These are phyloP conservation scores for Naja naja DNA, from an alignment of 2,113 vertebrate genomes.

Conservation along the genomic window DNA sequence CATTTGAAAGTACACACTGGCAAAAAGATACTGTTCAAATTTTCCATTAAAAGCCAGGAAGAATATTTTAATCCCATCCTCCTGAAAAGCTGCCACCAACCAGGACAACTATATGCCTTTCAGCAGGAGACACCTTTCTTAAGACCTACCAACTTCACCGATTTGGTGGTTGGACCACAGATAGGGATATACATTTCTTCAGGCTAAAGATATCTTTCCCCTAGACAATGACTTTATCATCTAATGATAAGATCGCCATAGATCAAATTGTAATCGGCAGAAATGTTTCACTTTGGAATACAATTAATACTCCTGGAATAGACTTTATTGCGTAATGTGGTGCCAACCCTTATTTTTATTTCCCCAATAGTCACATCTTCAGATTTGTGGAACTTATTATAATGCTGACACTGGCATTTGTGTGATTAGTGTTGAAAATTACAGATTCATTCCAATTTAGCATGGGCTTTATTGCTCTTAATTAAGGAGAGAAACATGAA, in stretches of 20 bases:
- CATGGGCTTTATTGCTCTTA: conserved; percentile 68
- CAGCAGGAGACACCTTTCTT: neutral
- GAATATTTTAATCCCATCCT: neutral
- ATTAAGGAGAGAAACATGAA: conserved; percentile 68
- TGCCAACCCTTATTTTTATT: conserved; percentile 54
- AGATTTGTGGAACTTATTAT: conserved; percentile 68
- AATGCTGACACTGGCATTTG: conserved; percentile 60
- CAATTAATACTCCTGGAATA: conserved; percentile 64
- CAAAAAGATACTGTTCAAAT: neutral
- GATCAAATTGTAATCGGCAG: conserved; percentile 49
- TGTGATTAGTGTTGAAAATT: conserved; percentile 64
- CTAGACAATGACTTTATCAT: conserved; percentile 32
- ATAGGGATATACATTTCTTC: neutral
- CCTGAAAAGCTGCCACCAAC: neutral
- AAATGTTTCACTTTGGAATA: conserved; percentile 48
- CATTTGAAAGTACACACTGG: neutral
- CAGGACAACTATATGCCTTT: neutral
- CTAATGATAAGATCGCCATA: conserved; percentile 33
- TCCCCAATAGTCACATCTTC: conserved; percentile 56
- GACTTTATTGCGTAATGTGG: conserved; percentile 57
- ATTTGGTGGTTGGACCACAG: neutral
- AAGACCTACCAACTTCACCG: neutral
- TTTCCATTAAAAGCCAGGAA: neutral
- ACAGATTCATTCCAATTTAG: conserved; percentile 66
- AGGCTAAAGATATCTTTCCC: conserved; percentile 2